Conservation (phyloP, 2,113 vertebrate species). For the Parus major region DNA sequence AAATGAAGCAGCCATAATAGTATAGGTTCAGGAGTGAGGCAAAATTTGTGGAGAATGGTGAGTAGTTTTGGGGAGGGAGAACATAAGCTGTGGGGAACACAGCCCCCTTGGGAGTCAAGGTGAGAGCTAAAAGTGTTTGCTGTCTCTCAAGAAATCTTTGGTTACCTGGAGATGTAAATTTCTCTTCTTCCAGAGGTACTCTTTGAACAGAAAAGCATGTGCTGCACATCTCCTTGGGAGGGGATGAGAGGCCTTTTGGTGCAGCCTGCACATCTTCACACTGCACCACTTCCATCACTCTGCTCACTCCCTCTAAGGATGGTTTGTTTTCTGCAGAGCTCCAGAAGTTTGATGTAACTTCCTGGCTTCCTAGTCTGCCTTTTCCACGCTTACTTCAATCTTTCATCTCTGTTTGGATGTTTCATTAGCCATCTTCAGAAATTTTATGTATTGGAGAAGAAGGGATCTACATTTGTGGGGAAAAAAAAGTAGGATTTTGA, state of each 20-base stretch:
- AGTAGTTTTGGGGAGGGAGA: background rate
- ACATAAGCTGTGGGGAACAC: background rate
- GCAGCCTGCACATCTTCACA: background rate
- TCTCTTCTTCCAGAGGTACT: background rate
- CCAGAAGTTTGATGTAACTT: background rate
- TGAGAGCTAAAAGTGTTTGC: background rate
- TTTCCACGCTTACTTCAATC: background rate
- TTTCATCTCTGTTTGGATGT: background rate
- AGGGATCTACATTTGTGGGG: background rate
- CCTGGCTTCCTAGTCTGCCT: background rate
- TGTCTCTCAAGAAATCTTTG: background rate
- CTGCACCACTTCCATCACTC: accelerated
- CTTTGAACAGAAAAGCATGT: background rate
- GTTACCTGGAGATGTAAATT: background rate
- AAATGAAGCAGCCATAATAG: background rate
- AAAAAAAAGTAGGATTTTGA: background rate
- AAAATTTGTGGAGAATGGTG: background rate
- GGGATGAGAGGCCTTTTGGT: accelerated
- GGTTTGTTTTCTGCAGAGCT: background rate
- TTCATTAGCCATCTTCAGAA: background rate
- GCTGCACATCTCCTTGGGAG: accelerated
- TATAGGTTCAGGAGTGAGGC: background rate
- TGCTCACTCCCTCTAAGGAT: accelerated
- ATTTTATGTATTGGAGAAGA: background rate
- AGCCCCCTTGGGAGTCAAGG: background rate